A percentile compares a stretch with the other conserved stretches of the same genome.
Conservation (phyloP, 2,888 invertebrate species). For the Lamellibrachia columna region DNA sequence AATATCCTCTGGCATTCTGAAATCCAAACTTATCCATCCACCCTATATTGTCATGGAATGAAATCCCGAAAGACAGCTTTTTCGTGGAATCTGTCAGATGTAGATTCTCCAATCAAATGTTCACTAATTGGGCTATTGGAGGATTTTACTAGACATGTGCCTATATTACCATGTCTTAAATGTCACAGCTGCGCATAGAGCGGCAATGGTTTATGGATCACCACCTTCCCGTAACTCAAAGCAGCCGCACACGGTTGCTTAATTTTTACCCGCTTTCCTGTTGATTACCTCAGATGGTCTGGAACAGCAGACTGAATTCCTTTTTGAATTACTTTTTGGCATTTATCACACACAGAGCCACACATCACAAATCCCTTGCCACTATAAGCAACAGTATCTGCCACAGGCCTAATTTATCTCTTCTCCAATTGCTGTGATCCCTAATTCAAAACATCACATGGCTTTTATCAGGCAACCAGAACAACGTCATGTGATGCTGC, state of each 20-base stretch:
- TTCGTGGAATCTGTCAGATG: neutral
- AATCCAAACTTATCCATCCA: neutral
- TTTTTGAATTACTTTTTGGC: neutral
- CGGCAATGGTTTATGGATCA: neutral
- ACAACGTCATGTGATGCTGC: neutral
- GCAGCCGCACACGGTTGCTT: neutral
- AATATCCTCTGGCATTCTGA: neutral
- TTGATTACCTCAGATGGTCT: neutral
- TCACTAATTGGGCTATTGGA: neutral
- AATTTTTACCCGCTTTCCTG: neutral
- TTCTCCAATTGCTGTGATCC: neutral
- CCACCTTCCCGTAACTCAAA: neutral
- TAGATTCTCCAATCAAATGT: conserved; percentile 3
- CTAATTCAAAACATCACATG: neutral
- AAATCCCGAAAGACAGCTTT: neutral
- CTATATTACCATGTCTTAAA: neutral
- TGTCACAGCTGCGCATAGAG: neutral
- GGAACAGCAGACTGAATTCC: neutral
- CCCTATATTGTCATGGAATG: neutral
- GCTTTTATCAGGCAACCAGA: neutral
- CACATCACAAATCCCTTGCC: neutral
- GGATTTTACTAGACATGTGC: neutral
- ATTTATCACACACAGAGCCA: neutral
- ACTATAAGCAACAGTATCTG: neutral
- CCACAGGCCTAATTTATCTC: neutral